Evolutionary conservation across 2,113 vertebrate genomes (phyloP), one percentile per base, ranked within the genome.

Genomic region (Rafetus swinhoei): DNA sequence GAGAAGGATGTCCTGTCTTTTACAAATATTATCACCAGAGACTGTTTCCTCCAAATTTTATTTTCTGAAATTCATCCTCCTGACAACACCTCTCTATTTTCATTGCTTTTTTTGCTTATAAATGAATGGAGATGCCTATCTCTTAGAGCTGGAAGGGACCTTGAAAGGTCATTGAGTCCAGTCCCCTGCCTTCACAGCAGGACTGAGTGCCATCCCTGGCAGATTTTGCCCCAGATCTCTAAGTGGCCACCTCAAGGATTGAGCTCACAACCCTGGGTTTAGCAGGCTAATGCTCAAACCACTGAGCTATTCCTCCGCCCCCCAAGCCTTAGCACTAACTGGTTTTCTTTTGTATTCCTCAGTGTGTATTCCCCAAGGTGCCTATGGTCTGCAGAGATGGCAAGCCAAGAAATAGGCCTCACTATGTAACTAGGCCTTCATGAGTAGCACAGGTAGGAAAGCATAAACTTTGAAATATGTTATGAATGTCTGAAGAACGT

Each of bases 321-420:
- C n/a, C n/a, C 76, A 55, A 85, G 16, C 4, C 4, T 5, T 9
- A 0, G 1, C 14, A 6, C 85, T 39, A 27, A 55, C 50, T 59
- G 50, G 25, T 4, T 1, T 29, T 6, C 32, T 57, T 79, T 74
- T 15, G n/a, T 3, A 10, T 35, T 57, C 0, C 0, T 1, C 50
- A 29, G 25, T 25, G 1, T 65, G 50, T 22, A 65, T 59, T 9
- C 16, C 80, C 24, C 8, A 35, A 13, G 39, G 6, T 11, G 11
- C 39, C 39, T 35, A 7, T 8, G 12, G 74, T 27, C 74, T 50
- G 21, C 45, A 45, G 22, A 45, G 24, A 25, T 50, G 39, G 72
- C 72, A 39, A 24, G 72, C 39, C 74, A 77, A 77, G 39, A 77
- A 25, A 10, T 5, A 74, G 35, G n/a, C 35, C 18, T 74, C 35